A percentile compares a stretch with the other conserved stretches of the same genome.
Conservation (phyloP, 2,888 invertebrate species). For the Rotaria magnacalcarata region DNA sequence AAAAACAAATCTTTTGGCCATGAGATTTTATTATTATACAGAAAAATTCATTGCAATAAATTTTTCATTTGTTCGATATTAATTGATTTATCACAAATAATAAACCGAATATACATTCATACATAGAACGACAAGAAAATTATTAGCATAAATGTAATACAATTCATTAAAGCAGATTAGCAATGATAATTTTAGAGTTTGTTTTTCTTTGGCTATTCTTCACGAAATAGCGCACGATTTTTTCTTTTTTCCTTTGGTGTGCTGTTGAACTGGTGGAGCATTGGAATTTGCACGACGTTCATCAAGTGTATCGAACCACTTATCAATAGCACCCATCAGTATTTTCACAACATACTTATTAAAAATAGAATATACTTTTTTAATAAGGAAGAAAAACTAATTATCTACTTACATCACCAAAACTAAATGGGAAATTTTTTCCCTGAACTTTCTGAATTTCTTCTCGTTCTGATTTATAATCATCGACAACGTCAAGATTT, state of each 20-base stretch:
- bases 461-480: conserved; percentile 34
- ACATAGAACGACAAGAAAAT: no score
- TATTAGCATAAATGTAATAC: no score
- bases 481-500: conserved; percentile 42
- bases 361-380: neutral
- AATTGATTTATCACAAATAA: no score
- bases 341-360: conserved; percentile 1
- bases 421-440: conserved; percentile 35
- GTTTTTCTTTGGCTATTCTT: neutral
- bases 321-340: neutral
- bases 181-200: neutral
- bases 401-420: conserved; percentile 29
- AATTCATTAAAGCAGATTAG: neutral
- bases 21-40: no score
- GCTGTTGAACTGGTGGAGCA: neutral
- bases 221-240: neutral
- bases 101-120: no score
- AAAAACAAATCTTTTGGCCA: no score
- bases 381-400: neutral
- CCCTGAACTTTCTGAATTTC: conserved; percentile 33
- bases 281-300: neutral
- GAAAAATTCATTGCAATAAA: no score
- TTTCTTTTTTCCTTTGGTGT: neutral
- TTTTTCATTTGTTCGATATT: no score
- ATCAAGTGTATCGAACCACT: neutral